Conservation (phyloP, 2,113 vertebrate genomes). For the Heloderma charlesbogerti region DNA sequence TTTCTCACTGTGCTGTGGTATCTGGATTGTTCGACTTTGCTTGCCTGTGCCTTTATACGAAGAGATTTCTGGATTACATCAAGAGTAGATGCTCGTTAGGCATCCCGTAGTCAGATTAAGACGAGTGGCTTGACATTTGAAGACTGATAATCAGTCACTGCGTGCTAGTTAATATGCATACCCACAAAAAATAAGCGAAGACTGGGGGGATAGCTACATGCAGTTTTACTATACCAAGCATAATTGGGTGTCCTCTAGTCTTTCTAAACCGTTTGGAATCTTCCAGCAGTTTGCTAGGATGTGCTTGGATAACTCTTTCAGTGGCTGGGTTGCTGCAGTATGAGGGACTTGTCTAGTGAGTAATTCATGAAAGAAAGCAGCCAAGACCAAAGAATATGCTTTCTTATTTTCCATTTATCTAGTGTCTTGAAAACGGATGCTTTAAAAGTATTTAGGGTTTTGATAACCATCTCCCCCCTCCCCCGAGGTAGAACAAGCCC, state of each 20-base stretch:
- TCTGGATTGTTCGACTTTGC: neutral
- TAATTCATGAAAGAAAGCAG: neutral
- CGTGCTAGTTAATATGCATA: neutral
- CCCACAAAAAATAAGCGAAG: neutral
- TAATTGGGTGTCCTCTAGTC: neutral
- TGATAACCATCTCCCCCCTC: neutral
- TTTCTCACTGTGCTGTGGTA: neutral
- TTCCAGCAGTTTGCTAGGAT: neutral
- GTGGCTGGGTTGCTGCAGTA: neutral
- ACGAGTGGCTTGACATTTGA: neutral
- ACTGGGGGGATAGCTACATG: accelerated
- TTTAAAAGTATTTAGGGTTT: neutral
- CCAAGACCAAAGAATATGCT: neutral
- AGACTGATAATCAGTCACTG: neutral
- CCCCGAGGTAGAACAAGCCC: neutral
- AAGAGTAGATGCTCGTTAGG: neutral
- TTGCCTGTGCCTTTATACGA: neutral
- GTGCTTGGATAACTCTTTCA: neutral
- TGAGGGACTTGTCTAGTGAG: neutral
- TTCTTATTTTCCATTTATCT: neutral
- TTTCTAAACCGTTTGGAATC: neutral
- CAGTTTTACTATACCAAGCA: neutral
- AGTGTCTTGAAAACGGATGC: neutral
- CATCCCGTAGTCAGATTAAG: neutral
- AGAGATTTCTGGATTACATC: neutral